Evolutionary conservation across 2,888 invertebrate species (phyloP).

Genomic region (Anoplius nigerrimus): DNA sequence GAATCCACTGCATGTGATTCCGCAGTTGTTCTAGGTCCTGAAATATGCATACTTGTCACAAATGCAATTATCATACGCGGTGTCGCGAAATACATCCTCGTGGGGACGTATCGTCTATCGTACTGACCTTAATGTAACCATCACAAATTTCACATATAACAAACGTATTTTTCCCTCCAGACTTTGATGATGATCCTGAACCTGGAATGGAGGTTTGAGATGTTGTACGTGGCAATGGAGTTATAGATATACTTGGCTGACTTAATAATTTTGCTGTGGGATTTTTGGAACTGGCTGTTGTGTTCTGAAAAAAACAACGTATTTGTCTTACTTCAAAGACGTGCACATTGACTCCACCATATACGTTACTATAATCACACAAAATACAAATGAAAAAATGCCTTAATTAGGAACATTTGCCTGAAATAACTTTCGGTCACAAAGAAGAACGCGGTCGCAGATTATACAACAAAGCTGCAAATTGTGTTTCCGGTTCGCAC

Average conservation of each 20-base stretch:
- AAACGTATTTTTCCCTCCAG: constrained; percentile 85
- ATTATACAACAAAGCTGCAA: too few relatives aligned
- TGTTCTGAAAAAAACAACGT: constrained; percentile 65
- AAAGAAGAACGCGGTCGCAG: too few relatives aligned
- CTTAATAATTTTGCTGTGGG: constrained; percentile 77
- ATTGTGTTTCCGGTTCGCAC: too few relatives aligned
- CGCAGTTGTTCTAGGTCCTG: constrained; percentile 92
- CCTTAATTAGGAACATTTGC: constrained; percentile 17
- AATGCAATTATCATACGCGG: too few relatives aligned
- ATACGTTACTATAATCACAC: background rate
- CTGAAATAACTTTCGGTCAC: background rate
- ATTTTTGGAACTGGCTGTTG: constrained; percentile 69
- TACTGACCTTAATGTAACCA: constrained; percentile 88
- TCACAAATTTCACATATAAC: constrained; percentile 98
- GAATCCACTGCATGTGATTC: constrained; percentile 98
- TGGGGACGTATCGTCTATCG: background rate
- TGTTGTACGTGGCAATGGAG: constrained; percentile 85
- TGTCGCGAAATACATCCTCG: too few relatives aligned
- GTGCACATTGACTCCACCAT: background rate
- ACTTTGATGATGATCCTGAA: constrained; percentile 71
- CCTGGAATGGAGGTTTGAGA: constrained; percentile 71
- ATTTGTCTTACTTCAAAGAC: constrained; percentile 18
- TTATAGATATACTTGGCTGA: constrained; percentile 93
- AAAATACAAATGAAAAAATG: background rate
- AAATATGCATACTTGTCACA: constrained; percentile 9